A percentile compares a stretch with the other conserved stretches of the same genome.
These are phyloP conservation scores for Lampris incognitus DNA, from an alignment of 2,113 vertebrate genomes.

Conservation along the genomic window DNA sequence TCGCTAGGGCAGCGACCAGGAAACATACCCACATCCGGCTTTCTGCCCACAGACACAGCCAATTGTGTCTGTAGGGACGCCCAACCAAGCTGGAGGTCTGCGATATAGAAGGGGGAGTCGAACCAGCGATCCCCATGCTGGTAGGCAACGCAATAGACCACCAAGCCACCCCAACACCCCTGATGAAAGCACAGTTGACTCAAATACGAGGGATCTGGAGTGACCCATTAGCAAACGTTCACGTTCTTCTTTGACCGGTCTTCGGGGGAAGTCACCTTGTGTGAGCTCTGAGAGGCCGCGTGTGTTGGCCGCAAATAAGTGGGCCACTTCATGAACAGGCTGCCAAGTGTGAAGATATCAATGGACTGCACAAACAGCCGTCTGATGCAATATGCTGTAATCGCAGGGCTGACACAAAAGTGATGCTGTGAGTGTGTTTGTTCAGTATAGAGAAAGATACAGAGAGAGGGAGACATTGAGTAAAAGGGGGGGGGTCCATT, in stretches of 20 bases:
- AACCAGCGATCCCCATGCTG: no score
- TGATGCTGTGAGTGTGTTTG: constrained; percentile 19
- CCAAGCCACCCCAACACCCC: no score
- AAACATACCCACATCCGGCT: no score
- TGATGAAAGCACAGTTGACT: no score
- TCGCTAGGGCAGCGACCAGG: no score
- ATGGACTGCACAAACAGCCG: constrained; percentile 48
- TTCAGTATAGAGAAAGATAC: constrained; percentile 2
- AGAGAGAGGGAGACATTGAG: constrained; percentile 30
- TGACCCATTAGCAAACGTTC: not conserved
- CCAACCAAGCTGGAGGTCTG: no score
- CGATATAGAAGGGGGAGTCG: no score
- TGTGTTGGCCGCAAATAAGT: constrained; percentile 2
- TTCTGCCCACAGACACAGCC: no score
- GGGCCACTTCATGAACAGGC: constrained; percentile 11
- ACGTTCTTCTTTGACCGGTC: constrained; percentile 1
- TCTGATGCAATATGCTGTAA: constrained; percentile 67
- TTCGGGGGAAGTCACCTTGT: not conserved
- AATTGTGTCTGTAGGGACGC: no score
- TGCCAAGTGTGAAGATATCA: constrained; percentile 11
- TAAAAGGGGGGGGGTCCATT: constrained; percentile 43
- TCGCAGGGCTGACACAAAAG: constrained; percentile 39
- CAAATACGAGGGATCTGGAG: no score
- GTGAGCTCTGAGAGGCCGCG: not conserved
- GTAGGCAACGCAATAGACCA: no score